phyloP scores from a whole-genome alignment of 2,113 vertebrate species.

The Genyomyrus donnyi region DNA sequence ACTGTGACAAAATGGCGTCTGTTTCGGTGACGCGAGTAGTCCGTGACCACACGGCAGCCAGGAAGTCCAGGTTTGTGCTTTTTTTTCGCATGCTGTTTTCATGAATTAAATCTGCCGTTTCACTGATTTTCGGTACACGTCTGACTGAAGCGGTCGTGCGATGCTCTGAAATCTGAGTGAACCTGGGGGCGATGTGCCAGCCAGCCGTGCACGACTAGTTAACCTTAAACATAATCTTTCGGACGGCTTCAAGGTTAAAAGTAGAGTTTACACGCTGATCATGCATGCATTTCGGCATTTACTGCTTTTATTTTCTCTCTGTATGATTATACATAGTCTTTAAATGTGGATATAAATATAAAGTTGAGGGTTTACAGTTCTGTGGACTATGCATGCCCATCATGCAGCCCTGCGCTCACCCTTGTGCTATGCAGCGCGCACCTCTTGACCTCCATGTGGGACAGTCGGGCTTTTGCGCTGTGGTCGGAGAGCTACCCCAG shows the following conservation, averaged over 20 bases:
- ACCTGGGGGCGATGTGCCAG: background rate
- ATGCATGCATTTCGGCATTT: background rate
- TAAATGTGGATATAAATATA: background rate
- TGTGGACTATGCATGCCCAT: constrained; percentile 20
- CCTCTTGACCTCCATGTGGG: background rate
- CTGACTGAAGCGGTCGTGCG: constrained; percentile 8
- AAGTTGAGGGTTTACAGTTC: background rate
- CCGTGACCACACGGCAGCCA: constrained; percentile 50
- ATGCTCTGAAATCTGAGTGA: background rate
- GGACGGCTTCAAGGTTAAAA: too few relatives aligned
- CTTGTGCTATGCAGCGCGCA: constrained; percentile 35
- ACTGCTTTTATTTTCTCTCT: background rate
- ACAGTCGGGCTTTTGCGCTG: background rate
- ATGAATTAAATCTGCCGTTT: constrained; percentile 32
- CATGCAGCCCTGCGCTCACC: constrained; percentile 54
- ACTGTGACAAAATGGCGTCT: constrained; percentile 97
- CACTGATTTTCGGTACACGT: constrained; percentile 42
- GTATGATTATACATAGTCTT: background rate
- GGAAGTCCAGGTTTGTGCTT: constrained; percentile 52
- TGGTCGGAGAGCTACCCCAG: background rate
- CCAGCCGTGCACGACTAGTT: background rate
- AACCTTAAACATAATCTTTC: background rate
- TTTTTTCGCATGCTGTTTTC: constrained; percentile 22
- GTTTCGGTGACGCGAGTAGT: constrained; percentile 75
- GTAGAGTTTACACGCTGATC: background rate